Conservation (phyloP, 2,888 invertebrate species). For the Standfussiana lucernea region DNA sequence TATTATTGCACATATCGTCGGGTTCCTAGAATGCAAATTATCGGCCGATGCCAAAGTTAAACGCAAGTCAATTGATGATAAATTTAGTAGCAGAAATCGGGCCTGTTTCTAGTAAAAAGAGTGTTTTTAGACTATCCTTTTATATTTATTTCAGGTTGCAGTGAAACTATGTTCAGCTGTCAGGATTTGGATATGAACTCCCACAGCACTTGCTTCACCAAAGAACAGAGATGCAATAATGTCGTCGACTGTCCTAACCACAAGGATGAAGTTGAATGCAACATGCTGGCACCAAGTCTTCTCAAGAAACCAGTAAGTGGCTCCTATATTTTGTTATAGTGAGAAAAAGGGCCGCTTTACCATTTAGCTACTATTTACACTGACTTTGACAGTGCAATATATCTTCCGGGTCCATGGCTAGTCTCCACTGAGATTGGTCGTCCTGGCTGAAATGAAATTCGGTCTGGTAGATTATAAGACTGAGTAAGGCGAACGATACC, state of each 20-base stretch:
- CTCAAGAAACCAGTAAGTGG: slow-evolving; percentile 85
- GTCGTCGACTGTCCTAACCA: slow-evolving; percentile 93
- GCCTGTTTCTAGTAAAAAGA: neutral
- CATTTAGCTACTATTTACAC: neutral
- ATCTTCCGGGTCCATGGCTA: neutral
- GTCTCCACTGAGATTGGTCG: neutral
- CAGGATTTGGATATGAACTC: slow-evolving; percentile 91
- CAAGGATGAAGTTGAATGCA: slow-evolving; percentile 95
- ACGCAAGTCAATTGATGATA: neutral
- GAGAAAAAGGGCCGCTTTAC: neutral
- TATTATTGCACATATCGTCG: neutral
- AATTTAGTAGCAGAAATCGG: neutral
- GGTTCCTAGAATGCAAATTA: neutral
- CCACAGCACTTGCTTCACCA: slow-evolving; percentile 92
- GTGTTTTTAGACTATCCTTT: neutral
- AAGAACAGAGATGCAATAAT: slow-evolving; percentile 94
- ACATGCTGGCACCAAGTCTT: slow-evolving; percentile 91
- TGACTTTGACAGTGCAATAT: neutral
- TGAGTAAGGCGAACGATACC: neutral
- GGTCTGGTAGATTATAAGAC: neutral
- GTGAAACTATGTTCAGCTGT: slow-evolving; percentile 92
- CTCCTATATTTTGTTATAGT: neutral
- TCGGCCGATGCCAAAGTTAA: neutral
- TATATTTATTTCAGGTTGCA: slow-evolving; percentile 90
- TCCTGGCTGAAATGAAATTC: neutral